A percentile compares a stretch with the other conserved stretches of the same genome.
These are phyloP conservation scores for fruit fly (Drosophila melanogaster) DNA, from an alignment of 1,140 invertebrate genomes.

Conservation along the genomic window DNA sequence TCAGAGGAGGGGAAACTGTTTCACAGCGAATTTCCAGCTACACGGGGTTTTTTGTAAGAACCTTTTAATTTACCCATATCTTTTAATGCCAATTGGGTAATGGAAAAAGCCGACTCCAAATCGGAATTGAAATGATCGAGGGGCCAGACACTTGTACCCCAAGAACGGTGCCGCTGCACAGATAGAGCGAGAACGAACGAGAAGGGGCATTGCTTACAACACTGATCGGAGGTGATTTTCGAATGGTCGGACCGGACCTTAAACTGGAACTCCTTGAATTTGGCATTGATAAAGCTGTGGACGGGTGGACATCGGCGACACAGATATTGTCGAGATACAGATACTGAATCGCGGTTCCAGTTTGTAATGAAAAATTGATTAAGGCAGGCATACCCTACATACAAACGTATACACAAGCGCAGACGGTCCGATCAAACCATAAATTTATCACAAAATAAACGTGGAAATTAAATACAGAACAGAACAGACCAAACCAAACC, in stretches of 20 bases:
- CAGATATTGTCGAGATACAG: slow-evolving; percentile 30
- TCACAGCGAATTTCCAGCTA: slow-evolving; percentile 1
- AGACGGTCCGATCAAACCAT: slow-evolving; percentile 57
- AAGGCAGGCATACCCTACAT: slow-evolving; percentile 29
- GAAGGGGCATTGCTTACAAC: slow-evolving; percentile 41
- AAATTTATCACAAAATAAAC: slow-evolving; percentile 81
- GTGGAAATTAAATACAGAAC: slow-evolving; percentile 62
- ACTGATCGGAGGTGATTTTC: slow-evolving; percentile 56
- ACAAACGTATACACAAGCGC: neutral
- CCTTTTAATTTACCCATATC: slow-evolving; percentile 3
- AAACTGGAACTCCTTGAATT: slow-evolving; percentile 46
- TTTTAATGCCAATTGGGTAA: slow-evolving; percentile 48
- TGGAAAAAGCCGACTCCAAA: slow-evolving; percentile 46
- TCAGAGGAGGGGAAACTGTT: neutral
- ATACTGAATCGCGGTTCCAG: slow-evolving; percentile 49
- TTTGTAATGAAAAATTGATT: slow-evolving; percentile 83
- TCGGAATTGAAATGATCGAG: slow-evolving; percentile 9
- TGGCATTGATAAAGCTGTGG: slow-evolving; percentile 74
- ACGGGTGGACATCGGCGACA: slow-evolving; percentile 36
- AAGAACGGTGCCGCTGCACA: slow-evolving; percentile 39
- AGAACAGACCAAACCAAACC: slow-evolving; percentile 26
- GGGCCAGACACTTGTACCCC: slow-evolving; percentile 45
- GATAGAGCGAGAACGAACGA: slow-evolving; percentile 1
- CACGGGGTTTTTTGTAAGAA: neutral
- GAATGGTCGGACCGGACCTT: slow-evolving; percentile 11